Evolutionary conservation across 2,888 invertebrate genomes (phyloP), one percentile per base, ranked within the genome.

Genomic region (Tipula unca): DNA sequence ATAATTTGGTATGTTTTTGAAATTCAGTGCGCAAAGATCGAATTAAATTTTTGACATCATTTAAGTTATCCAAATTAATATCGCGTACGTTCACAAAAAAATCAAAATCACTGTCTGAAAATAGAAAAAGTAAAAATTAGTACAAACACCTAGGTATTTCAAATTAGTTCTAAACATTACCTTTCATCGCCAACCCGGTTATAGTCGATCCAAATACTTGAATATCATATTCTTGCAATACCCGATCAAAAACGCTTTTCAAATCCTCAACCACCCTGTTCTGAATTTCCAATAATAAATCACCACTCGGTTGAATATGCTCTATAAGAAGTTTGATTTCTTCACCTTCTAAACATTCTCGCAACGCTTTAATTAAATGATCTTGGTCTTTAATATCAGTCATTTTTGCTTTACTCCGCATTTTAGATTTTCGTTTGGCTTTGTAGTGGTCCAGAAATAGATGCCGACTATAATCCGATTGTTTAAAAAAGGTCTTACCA

Each of bases 161-260:
- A 85, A 35, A 85, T 48, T 85, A 36, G 13, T 36, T 17, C 25
- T 1, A 17, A 32, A 32, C 32, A 8, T 10, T 87, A 87, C 92
- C 90, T 88, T 92, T 93, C 86, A 95, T 93, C 84, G 94, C 94
- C 85, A 96, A 91, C 2, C 95, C 95, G 0, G 94, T 95, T 0
- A 94, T 92, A 42, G 94, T 93, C 0, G 96, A 96, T 2, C 96
- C 96, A 90, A 95, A 96, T 2, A 94, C 93, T 86, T 91, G 89
- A 3, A 92, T 91, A 69, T 88, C 14, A 32, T 83, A 83, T 4
- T 32, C n/a, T 32, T 32, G 32, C 6, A 83, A n/a, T 14, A 83
- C 6, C 1, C 5, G 20, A 83, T 29, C n/a, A 6, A 83, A 83
- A 83, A 29, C 10, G 17, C 1, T n/a, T 17, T 32, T 17, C 83